Evolutionary conservation across 2,888 invertebrate genomes (phyloP).

Genomic region (Mesopsocus fuscifrons): DNA sequence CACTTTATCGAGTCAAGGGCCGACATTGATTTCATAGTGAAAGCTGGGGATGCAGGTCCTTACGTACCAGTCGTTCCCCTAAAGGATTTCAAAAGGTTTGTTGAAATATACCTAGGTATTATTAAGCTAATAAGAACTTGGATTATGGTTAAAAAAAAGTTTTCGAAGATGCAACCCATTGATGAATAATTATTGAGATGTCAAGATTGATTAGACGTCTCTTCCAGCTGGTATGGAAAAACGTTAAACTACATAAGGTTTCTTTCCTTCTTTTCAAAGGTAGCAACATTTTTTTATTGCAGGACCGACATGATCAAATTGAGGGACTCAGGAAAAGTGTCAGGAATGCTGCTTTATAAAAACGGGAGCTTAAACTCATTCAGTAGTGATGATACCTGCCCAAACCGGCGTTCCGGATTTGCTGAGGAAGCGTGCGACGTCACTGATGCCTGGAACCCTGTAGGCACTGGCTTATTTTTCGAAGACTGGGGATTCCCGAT

Average conservation of each 20-base stretch:
- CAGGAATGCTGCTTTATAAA: slow-evolving; percentile 43
- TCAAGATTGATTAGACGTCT: background rate
- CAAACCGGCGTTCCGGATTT: slow-evolving; percentile 50
- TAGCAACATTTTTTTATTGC: no score
- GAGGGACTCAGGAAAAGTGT: slow-evolving; percentile 34
- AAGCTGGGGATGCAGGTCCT: slow-evolving; percentile 45
- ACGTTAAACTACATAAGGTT: no score
- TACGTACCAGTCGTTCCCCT: slow-evolving; percentile 59
- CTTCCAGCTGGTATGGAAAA: slow-evolving; percentile 17
- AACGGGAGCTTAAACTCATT: slow-evolving; percentile 25
- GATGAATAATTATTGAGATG: background rate
- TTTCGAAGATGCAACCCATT: no score
- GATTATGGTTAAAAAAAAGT: no score
- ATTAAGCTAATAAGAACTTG: no score
- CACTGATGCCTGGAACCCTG: slow-evolving; percentile 51
- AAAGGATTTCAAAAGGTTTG: slow-evolving; percentile 34
- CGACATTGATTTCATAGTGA: slow-evolving; percentile 57
- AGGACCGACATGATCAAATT: slow-evolving; percentile 22
- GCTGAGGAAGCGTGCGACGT: slow-evolving; percentile 29
- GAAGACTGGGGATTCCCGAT: slow-evolving; percentile 14
- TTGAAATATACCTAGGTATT: no score
- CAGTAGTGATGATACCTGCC: slow-evolving; percentile 53
- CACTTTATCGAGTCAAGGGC: slow-evolving; percentile 42
- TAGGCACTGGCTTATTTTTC: slow-evolving; percentile 12
- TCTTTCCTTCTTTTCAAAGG: no score